phyloP scores from a whole-genome alignment of 2,797 vertebrate species.

The Poeciliopsis gracilis region DNA sequence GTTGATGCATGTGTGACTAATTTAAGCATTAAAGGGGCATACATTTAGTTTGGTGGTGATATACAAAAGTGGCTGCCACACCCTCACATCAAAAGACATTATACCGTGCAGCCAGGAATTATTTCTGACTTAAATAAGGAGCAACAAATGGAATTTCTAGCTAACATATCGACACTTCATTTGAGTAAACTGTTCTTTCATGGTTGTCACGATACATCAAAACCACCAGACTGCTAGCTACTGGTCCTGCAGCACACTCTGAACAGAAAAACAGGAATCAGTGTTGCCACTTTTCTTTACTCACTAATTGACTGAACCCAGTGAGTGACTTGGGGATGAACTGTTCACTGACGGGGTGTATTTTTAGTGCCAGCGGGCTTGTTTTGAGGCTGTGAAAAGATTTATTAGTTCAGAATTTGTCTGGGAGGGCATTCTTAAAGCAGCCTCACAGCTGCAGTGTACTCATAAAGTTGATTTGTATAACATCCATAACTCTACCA shows the following conservation, averaged over 20 bases:
- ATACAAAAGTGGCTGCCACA: constrained; percentile 36
- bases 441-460: constrained; percentile 47
- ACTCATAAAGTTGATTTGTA: constrained; percentile 70
- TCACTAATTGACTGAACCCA: constrained; percentile 42
- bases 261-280: too few relatives aligned
- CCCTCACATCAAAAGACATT: constrained; percentile 55
- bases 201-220: constrained; percentile 55
- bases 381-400: constrained; percentile 54
- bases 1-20: constrained; percentile 40
- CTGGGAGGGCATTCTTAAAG: constrained; percentile 54
- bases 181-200: constrained; percentile 49
- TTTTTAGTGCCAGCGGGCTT: constrained; percentile 43
- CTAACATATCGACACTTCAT: constrained; percentile 38
- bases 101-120: constrained; percentile 35
- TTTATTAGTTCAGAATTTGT: constrained; percentile 63
- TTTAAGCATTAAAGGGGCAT: constrained; percentile 54
- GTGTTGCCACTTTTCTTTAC: background rate
- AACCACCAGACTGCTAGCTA: constrained; percentile 45
- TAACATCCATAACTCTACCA: constrained; percentile 45
- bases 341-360: constrained; percentile 29
- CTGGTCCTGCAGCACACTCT: constrained; percentile 18
- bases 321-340: constrained; percentile 32
- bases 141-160: constrained; percentile 39
- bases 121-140: constrained; percentile 49
- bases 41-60: constrained; percentile 42